These are phyloP conservation scores for Sebastes nivosus DNA, from an alignment of 2,797 vertebrate species.

Conservation along the genomic window DNA sequence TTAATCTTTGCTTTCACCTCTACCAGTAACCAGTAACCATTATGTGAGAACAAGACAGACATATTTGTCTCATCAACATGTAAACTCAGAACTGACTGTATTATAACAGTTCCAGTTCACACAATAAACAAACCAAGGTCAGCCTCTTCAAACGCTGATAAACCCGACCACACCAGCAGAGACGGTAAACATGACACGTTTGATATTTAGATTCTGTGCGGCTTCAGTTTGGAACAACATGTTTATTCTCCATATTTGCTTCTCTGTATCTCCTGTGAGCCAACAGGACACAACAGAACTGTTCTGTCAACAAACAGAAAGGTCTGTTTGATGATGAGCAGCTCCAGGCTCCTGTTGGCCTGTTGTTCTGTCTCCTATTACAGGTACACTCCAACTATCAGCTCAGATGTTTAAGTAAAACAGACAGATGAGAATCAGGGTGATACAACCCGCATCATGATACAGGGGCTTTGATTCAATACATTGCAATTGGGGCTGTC, in stretches of 20 bases:
- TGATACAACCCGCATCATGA: too few species aligned
- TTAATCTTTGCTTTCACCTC: not conserved
- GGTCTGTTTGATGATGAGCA: not conserved
- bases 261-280: not conserved
- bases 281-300: not conserved
- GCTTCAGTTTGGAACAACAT: not conserved
- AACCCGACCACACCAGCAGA: not conserved
- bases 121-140: not conserved
- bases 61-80: not conserved
- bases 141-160: not conserved
- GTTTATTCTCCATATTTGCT: constrained; percentile 8
- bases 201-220: not conserved
- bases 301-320: not conserved
- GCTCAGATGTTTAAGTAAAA: not conserved
- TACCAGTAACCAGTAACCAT: not conserved
- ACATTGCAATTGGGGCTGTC: too few species aligned
- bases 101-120: not conserved
- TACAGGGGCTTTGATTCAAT: too few species aligned
- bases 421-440: not conserved
- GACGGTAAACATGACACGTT: not conserved
- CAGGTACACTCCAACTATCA: not conserved
- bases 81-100: not conserved
- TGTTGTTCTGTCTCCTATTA: not conserved
- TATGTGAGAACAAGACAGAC: too few species aligned
- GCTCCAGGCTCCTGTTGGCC: constrained; percentile 1